Base-by-base conservation (phyloP, 92 coral and sea anemone genomes). In the Paramuricea clavata region DNA sequence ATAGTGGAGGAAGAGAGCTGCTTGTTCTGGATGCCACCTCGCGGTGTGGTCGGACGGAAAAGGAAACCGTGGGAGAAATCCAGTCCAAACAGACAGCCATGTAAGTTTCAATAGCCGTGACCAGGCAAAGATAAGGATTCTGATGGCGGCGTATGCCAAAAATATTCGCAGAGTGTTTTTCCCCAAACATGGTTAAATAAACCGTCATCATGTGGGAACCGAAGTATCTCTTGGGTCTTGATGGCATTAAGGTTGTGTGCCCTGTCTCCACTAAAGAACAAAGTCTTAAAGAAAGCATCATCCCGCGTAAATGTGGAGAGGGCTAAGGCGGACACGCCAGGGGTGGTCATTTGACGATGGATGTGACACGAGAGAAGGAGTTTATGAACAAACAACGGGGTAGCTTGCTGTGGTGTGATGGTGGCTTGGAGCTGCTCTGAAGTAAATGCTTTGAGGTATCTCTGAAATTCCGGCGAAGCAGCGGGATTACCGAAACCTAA, bases 251-350 rank as follows among this genome's bases (percentile, higher is more conserved):
- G 68, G 9, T 59, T 26, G 68, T 59, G 5, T 59, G 68, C 68
- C 30, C 68, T 59, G 22, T 59, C 83, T 4, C 68, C 68, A 26
- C 22, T 59, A 59, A 59, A 26, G 15, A 59, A 59, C 68, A 59
- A 59, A 16, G 68, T 59, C 15, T 59, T 59, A 26, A 59, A 59
- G 30, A 59, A 59, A 4, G 68, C 68, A 5, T 4, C 23, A 26
- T 59, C 22, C 6, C 68, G 22, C 7, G 68, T 16, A n/a, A 59
- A 26, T n/a, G 22, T 59, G 30, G 15, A 59, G 6, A 59, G 68
- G 30, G 23, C 5, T 59, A 26, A 19, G 30, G 7, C 5, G 12
- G 77, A 25, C 26, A 59, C 30, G 7, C 22, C 22, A 59, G 68
- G 23, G 5, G 30, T 16, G 23, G 22, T 26, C 68, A 59, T 59